These are phyloP conservation scores for Euwallacea similis DNA, from an alignment of 1,140 invertebrate species.

Conservation along the genomic window DNA sequence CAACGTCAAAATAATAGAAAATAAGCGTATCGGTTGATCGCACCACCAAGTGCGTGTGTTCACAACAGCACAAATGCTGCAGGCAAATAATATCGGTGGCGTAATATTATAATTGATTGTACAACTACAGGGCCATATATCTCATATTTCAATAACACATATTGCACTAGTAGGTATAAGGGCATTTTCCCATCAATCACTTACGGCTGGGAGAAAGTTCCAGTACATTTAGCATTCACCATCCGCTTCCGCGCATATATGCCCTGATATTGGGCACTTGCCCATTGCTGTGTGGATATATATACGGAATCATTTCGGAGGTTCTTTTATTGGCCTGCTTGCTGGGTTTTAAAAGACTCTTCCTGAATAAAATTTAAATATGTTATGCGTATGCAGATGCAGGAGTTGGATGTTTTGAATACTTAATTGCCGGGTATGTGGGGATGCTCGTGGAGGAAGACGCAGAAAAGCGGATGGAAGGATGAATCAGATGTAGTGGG, in stretches of 20 bases:
- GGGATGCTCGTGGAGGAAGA: too few relatives aligned
- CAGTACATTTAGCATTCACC: conserved; percentile 54
- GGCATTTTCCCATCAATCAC: conserved; percentile 53
- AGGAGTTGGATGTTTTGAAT: conserved; percentile 16
- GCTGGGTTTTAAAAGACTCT: conserved; percentile 32
- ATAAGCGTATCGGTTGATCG: conserved; percentile 8
- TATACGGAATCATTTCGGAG: conserved; percentile 20
- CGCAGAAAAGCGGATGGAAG: too few relatives aligned
- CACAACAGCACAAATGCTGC: conserved; percentile 23
- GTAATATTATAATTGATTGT: conserved; percentile 46
- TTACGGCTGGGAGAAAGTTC: conserved; percentile 54
- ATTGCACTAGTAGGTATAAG: conserved; percentile 52
- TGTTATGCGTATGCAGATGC: conserved; percentile 13
- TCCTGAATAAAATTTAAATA: conserved; percentile 38
- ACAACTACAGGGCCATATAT: conserved; percentile 41
- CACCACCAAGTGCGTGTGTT: conserved; percentile 19
- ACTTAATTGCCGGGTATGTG: background rate
- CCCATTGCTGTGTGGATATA: conserved; percentile 40
- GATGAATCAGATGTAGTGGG: too few relatives aligned
- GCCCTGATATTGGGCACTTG: conserved; percentile 44
- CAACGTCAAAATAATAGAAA: too few relatives aligned
- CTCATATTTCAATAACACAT: conserved; percentile 54
- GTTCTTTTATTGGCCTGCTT: conserved; percentile 28
- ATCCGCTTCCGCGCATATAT: conserved; percentile 48
- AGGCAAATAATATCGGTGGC: conserved; percentile 33